Conservation (phyloP, 2,888 invertebrate genomes). For the Protonemura montana region DNA sequence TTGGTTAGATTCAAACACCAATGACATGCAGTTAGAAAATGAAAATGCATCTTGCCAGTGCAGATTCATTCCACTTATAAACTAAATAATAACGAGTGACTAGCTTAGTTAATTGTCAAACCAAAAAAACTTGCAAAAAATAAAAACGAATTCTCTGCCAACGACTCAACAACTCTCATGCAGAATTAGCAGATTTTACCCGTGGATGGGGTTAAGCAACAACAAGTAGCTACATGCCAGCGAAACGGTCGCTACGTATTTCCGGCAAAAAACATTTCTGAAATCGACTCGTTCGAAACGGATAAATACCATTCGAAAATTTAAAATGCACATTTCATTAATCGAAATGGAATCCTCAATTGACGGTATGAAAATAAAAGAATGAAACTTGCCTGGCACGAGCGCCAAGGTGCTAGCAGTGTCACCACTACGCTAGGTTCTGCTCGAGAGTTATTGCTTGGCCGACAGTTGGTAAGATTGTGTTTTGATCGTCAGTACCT, state of each 20-base stretch:
- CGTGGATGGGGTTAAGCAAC: background rate
- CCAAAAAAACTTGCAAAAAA: background rate
- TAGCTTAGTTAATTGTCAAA: conserved; percentile 13
- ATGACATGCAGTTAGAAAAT: background rate
- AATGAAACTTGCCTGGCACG: background rate
- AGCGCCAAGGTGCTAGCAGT: background rate
- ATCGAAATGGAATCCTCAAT: background rate
- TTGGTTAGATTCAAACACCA: background rate
- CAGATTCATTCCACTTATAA: background rate
- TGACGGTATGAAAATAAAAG: background rate
- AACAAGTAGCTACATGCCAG: background rate
- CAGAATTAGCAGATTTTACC: background rate
- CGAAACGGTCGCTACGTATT: background rate
- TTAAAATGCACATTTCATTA: background rate
- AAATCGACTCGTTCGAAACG: background rate
- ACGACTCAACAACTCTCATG: conserved; percentile 10
- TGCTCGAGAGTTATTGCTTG: background rate
- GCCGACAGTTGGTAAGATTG: background rate
- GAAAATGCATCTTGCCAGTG: background rate
- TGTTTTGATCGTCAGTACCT: conserved; percentile 68
- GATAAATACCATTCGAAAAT: background rate
- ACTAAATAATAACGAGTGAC: background rate
- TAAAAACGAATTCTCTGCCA: background rate
- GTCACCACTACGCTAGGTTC: background rate
- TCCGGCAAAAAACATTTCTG: background rate